Percentiles rank a stretch among this genome's conserved stretches.
These are phyloP conservation scores for Deroptyus accipitrinus DNA, from an alignment of 2,113 vertebrate species.

Conservation along the genomic window DNA sequence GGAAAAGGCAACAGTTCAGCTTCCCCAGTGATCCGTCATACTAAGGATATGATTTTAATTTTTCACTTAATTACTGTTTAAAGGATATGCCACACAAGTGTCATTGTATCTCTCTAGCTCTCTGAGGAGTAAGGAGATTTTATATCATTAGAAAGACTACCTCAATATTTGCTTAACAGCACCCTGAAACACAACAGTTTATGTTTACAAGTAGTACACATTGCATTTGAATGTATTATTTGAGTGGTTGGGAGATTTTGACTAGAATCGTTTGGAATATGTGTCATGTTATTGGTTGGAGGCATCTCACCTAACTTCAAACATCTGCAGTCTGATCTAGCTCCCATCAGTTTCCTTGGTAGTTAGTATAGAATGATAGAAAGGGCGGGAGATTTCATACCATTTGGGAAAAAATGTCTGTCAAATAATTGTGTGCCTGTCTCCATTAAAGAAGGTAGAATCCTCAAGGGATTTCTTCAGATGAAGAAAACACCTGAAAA, in stretches of 20 bases:
- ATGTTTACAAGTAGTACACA: neutral
- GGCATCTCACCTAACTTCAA: neutral
- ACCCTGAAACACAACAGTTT: neutral
- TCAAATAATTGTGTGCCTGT: neutral
- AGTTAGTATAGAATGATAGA: neutral
- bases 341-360: neutral
- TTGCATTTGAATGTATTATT: neutral
- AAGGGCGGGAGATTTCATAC: neutral
- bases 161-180: neutral
- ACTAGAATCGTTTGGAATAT: neutral
- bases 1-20: slow-evolving; percentile 34
- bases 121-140: neutral
- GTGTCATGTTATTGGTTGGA: neutral
- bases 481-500: neutral
- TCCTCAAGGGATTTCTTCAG: neutral
- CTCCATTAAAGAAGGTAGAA: neutral
- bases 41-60: slow-evolving; percentile 33
- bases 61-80: slow-evolving; percentile 28
- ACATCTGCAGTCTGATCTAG: neutral
- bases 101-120: neutral
- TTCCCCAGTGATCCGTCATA: slow-evolving; percentile 27
- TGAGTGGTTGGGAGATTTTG: neutral
- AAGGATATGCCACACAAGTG: neutral
- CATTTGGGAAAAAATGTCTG: neutral
- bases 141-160: neutral